Evolutionary conservation across 2,113 vertebrate species (phyloP), one percentile per base, ranked within the genome.

Genomic region (Grammomys dolichurus): DNA sequence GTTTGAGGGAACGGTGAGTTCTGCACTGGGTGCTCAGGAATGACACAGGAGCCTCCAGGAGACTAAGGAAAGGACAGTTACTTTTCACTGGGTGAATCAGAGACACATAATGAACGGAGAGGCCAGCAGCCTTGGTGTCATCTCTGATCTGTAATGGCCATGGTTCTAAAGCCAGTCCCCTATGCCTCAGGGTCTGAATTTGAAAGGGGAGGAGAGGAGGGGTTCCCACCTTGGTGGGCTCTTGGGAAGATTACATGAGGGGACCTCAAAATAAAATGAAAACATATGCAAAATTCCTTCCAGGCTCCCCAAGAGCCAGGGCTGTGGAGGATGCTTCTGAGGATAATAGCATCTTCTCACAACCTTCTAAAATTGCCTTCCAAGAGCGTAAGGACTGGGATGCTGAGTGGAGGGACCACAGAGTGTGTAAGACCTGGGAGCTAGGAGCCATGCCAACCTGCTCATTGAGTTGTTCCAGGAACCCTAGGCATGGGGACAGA

Each of bases 271-370:
- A 82, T 46, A 63, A 48, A 84, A 4, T 16, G 81, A 43, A 84
- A 63, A 84, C 36, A 28, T 22, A 13, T 43, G n/a, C 14, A 17
- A 72, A 78, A 72, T 43, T 48, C 88, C 51, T 36, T 19, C 67
- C 72, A 95, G 81, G 31, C 28, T 96, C 93, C 90, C 65, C 4
- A 24, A 82, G 36, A 95, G 10, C 82, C 63, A 82, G 60, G 60
- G 31, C 22, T 8, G 58, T 51, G 72, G 46, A 36, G 17, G 60
- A 72, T 51, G 33, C 63, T 40, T 63, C 56, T 89, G 24, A 63
- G 87, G 63, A 48, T 8, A 28, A 69, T 17, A 33, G 87, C 77
- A 75, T 73, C 69, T 24, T 69, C n/a, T 43, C 40, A 20, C 20
- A 9, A 4, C 78, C 56, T 87, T 92, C 77, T 80, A 73, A 80